phyloP scores from a whole-genome alignment of 2,113 vertebrate genomes.

The Laticauda colubrina region DNA sequence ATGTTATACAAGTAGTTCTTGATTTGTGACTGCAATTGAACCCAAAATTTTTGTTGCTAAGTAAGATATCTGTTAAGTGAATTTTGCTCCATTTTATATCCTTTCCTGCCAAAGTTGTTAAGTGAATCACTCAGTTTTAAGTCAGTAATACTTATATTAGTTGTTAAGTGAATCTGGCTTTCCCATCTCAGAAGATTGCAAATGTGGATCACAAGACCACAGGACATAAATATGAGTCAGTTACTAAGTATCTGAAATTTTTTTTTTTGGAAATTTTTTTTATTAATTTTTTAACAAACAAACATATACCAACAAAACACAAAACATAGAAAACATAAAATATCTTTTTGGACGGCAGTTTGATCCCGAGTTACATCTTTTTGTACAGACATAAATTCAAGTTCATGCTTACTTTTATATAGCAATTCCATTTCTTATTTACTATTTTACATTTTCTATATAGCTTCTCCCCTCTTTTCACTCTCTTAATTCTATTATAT shows the following conservation, averaged over 20 bases:
- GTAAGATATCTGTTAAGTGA: background rate
- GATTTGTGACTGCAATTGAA: background rate
- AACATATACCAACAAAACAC: too few species aligned
- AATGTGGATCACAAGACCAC: background rate
- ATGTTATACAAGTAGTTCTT: background rate
- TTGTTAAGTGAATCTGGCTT: background rate
- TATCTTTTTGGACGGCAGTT: too few species aligned
- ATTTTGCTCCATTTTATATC: background rate
- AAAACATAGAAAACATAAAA: too few species aligned
- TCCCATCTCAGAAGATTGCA: background rate
- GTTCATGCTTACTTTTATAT: too few species aligned
- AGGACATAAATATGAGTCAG: background rate
- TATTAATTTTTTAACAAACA: too few species aligned
- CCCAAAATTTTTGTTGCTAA: background rate
- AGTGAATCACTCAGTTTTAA: background rate
- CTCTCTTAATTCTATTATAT: too few species aligned
- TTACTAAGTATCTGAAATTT: background rate
- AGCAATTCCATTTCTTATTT: too few species aligned
- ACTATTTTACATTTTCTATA: too few species aligned
- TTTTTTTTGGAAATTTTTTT: too few species aligned
- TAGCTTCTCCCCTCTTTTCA: too few species aligned
- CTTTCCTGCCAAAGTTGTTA: background rate
- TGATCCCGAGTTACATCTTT: too few species aligned
- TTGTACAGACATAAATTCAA: too few species aligned
- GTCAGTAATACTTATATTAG: background rate